A percentile compares a stretch with the other conserved stretches of the same genome.
phyloP scores from a whole-genome alignment of 2,113 vertebrate genomes.

The Tenebrosternarchus preto region DNA sequence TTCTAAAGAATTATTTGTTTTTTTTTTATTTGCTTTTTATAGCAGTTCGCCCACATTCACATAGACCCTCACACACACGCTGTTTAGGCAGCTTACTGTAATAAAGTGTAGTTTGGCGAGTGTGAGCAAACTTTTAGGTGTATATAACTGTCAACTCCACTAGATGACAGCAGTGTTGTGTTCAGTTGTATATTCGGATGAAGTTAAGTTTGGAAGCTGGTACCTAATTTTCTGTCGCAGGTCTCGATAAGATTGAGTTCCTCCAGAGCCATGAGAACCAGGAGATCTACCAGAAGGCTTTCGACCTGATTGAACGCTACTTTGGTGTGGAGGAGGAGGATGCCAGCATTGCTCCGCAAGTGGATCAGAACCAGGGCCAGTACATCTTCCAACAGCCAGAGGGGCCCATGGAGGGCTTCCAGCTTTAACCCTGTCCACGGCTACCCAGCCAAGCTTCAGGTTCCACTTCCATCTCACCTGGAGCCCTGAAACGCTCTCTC shows the following conservation, averaged over 20 bases:
- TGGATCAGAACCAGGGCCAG: conserved; percentile 88
- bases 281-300: conserved; percentile 90
- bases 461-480: conserved; percentile 17
- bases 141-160: background rate
- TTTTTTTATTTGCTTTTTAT: no score
- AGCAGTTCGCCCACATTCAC: no score
- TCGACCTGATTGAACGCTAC: conserved; percentile 88
- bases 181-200: background rate
- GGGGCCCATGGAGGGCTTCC: conserved; percentile 88
- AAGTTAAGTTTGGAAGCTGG: no score
- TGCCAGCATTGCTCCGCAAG: conserved; percentile 83
- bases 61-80: background rate
- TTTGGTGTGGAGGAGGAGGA: conserved; percentile 90
- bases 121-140: no score
- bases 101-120: background rate
- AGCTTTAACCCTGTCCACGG: conserved; percentile 62
- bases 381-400: conserved; percentile 90
- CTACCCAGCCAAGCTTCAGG: background rate
- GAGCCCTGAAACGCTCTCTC: background rate
- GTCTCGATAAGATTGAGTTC: conserved; percentile 90
- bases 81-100: no score
- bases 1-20: no score
- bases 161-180: conserved; percentile 18
- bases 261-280: conserved; percentile 90
- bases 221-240: conserved; percentile 60